Evolutionary conservation across 2,888 invertebrate genomes (phyloP).

Genomic region (Timandra comae): DNA sequence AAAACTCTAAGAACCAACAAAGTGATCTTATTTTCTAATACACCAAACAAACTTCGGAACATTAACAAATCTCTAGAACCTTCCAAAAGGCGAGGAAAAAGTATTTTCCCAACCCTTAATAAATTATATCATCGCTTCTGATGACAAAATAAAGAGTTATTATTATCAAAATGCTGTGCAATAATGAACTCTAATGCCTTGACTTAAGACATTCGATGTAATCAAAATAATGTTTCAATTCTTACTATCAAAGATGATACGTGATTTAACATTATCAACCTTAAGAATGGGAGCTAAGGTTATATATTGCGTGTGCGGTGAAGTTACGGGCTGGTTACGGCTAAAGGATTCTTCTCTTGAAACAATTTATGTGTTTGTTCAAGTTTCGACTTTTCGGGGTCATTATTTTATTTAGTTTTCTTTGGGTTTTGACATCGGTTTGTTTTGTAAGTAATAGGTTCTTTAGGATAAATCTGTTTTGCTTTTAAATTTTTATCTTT

Average conservation of each 20-base stretch:
- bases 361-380: constrained; percentile 64
- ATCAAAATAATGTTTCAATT: constrained; percentile 12
- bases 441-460: too few species aligned
- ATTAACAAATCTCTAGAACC: constrained; percentile 29
- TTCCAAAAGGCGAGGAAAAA: constrained; percentile 44
- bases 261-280: constrained; percentile 14
- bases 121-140: constrained; percentile 51
- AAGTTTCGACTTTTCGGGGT: constrained; percentile 50
- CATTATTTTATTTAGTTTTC: constrained; percentile 51
- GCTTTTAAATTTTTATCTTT: too few species aligned
- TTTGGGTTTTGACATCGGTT: constrained; percentile 9
- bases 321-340: constrained; percentile 36
- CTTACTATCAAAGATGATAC: constrained; percentile 6
- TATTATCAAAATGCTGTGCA: too few species aligned
- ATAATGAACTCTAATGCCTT: background rate
- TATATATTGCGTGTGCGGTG: constrained; percentile 17
- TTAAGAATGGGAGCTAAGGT: constrained; percentile 23
- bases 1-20: too few species aligned
- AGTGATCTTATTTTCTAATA: constrained; percentile 1
- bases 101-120: constrained; percentile 43
- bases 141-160: constrained; percentile 37
- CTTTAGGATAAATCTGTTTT: too few species aligned
- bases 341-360: constrained; percentile 46
- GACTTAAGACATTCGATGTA: constrained; percentile 17
- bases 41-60: constrained; percentile 2